A percentile compares a stretch with the other conserved stretches of the same genome.
phyloP scores from a whole-genome alignment of 2,888 invertebrate species.

The Philaethria dido region DNA sequence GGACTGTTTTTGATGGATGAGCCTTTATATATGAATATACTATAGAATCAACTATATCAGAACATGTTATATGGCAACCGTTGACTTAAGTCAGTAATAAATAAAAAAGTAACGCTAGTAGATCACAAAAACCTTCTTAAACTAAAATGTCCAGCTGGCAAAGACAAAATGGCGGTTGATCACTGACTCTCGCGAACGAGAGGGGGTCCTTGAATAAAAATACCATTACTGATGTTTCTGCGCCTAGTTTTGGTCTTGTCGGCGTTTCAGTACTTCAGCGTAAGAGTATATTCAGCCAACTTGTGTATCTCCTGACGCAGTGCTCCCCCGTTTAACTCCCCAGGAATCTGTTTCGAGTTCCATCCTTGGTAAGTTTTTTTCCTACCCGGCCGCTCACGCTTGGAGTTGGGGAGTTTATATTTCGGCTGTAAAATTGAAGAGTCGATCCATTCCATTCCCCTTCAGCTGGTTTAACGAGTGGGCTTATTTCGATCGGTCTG shows the following conservation, averaged over 20 bases:
- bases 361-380: conserved; percentile 78
- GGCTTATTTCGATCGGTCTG: conserved; percentile 81
- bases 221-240: conserved; percentile 75
- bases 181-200: conserved; percentile 73
- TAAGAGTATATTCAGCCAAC: conserved; percentile 91
- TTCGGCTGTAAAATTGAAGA: conserved; percentile 87
- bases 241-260: conserved; percentile 83
- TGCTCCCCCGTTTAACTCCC: conserved; percentile 86
- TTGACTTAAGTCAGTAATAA: conserved; percentile 74
- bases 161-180: conserved; percentile 80
- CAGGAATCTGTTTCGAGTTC: conserved; percentile 77
- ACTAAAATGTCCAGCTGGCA: conserved; percentile 81
- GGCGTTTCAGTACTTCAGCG: conserved; percentile 90
- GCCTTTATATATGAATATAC: conserved; percentile 48
- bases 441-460: conserved; percentile 88
- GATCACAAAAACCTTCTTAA: conserved; percentile 80
- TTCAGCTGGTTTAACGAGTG: conserved; percentile 70
- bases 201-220: conserved; percentile 72
- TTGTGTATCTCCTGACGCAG: conserved; percentile 93
- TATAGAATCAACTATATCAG: conserved; percentile 66
- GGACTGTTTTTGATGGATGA: conserved; percentile 43
- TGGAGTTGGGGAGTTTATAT: conserved; percentile 84
- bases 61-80: conserved; percentile 75
- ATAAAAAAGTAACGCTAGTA: conserved; percentile 79
- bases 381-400: conserved; percentile 79